Percentiles rank a stretch among this genome's conserved stretches.
These are phyloP conservation scores for Clistopyga incitator DNA, from an alignment of 2,888 invertebrate species.

Conservation along the genomic window DNA sequence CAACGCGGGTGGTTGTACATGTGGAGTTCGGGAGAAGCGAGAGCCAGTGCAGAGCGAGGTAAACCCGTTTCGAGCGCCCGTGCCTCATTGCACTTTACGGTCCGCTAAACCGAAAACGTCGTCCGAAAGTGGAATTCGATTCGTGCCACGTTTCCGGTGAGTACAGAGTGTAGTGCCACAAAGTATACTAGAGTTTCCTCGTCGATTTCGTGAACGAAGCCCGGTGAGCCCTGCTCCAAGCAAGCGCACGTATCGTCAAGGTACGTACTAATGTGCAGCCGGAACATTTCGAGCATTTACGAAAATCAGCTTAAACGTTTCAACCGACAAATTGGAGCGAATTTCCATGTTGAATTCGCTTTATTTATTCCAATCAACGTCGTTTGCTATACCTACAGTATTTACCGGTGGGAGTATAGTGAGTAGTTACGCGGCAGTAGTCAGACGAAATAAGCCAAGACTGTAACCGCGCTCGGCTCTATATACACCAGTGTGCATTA, in stretches of 20 bases:
- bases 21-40: conserved; percentile 36
- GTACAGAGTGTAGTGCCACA: conserved; percentile 61
- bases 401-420: conserved; percentile 9
- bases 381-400: background rate
- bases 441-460: conserved; percentile 46
- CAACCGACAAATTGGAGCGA: conserved; percentile 17
- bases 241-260: conserved; percentile 39
- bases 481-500: conserved; percentile 48
- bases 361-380: conserved; percentile 27
- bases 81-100: conserved; percentile 80
- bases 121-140: conserved; percentile 81
- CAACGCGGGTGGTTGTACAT: conserved; percentile 46
- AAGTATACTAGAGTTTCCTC: conserved; percentile 7
- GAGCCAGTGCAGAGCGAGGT: conserved; percentile 51
- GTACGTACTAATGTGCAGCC: conserved; percentile 45
- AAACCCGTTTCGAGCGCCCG: conserved; percentile 68
- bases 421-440: conserved; percentile 11
- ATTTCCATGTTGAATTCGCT: conserved; percentile 24
- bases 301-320: conserved; percentile 31
- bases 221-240: background rate
- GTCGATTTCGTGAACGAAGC: conserved; percentile 9
- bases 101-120: conserved; percentile 76
- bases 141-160: conserved; percentile 77
- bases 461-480: conserved; percentile 41
- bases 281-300: conserved; percentile 44